Evolutionary conservation across 2,888 invertebrate genomes (phyloP).

Genomic region (Caenorhabditis sulstoni): DNA sequence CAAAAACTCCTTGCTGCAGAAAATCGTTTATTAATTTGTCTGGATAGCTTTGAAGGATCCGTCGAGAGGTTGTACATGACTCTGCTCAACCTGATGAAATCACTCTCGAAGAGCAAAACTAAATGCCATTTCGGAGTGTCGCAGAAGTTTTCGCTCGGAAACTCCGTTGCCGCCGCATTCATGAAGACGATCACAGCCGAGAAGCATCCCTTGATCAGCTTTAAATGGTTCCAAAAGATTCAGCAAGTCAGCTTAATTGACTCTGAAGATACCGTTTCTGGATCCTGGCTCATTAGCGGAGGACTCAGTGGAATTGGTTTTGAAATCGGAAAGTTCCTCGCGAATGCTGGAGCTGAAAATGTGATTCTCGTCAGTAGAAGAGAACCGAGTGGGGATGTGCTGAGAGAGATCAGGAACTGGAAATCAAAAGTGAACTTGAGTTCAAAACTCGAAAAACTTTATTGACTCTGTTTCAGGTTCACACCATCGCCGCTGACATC

Average conservation of each 20-base stretch:
- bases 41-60: constrained; percentile 21
- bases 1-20: neutral
- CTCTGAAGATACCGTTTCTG: constrained; percentile 12
- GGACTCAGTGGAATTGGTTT: constrained; percentile 77
- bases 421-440: constrained; percentile 52
- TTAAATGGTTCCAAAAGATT: constrained; percentile 63
- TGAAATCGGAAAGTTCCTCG: constrained; percentile 68
- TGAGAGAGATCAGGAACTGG: constrained; percentile 47
- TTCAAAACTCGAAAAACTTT: too few relatives aligned
- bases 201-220: constrained; percentile 58
- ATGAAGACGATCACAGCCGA: constrained; percentile 68
- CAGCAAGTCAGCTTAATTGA: constrained; percentile 49
- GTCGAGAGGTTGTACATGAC: constrained; percentile 37
- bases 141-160: constrained; percentile 24
- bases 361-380: constrained; percentile 67
- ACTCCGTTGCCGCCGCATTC: constrained; percentile 59
- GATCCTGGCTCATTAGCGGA: constrained; percentile 75
- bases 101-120: constrained; percentile 24
- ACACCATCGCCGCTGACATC: constrained; percentile 65
- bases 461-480: constrained; percentile 50
- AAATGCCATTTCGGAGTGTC: constrained; percentile 43
- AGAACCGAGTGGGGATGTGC: constrained; percentile 48
- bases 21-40: constrained; percentile 9
- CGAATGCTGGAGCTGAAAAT: constrained; percentile 52
- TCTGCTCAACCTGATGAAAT: constrained; percentile 44